Conservation (phyloP, 2,113 vertebrate genomes). For the Macrotis lagotis region DNA sequence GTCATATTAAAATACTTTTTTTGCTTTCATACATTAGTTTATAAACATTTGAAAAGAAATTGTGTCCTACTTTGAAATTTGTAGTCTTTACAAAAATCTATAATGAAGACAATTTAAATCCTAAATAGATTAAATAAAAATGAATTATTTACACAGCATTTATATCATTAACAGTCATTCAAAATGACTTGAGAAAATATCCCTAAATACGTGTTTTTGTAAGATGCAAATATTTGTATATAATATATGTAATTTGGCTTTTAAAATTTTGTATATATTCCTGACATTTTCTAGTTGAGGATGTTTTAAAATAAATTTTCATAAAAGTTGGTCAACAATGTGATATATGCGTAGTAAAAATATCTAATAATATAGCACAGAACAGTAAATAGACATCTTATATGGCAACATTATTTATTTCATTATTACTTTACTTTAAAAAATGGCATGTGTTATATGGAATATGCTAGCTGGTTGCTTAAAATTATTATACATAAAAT, state of each 20-base stretch:
- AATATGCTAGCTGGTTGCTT: background rate
- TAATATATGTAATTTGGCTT: background rate
- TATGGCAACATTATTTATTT: background rate
- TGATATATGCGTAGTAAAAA: background rate
- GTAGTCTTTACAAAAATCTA: background rate
- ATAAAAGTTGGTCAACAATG: background rate
- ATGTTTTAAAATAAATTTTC: slow-evolving; percentile 26
- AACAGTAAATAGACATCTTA: background rate
- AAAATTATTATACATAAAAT: background rate
- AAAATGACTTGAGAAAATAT: slow-evolving; percentile 14
- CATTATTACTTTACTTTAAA: background rate
- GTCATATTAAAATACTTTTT: background rate
- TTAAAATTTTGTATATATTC: background rate
- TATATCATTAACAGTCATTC: slow-evolving; percentile 2
- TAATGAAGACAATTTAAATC: background rate
- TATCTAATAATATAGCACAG: background rate
- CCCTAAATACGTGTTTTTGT: background rate
- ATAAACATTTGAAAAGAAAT: slow-evolving; percentile 26
- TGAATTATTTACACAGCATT: background rate
- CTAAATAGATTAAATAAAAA: slow-evolving; percentile 14
- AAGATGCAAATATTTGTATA: slow-evolving; percentile 21
- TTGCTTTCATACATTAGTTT: background rate
- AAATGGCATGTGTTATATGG: background rate
- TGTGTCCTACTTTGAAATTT: background rate
- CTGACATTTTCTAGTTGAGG: slow-evolving; percentile 13